A percentile compares a stretch with the other conserved stretches of the same genome.
phyloP scores from a whole-genome alignment of 2,888 invertebrate species.

The Ectemnius lituratus region DNA sequence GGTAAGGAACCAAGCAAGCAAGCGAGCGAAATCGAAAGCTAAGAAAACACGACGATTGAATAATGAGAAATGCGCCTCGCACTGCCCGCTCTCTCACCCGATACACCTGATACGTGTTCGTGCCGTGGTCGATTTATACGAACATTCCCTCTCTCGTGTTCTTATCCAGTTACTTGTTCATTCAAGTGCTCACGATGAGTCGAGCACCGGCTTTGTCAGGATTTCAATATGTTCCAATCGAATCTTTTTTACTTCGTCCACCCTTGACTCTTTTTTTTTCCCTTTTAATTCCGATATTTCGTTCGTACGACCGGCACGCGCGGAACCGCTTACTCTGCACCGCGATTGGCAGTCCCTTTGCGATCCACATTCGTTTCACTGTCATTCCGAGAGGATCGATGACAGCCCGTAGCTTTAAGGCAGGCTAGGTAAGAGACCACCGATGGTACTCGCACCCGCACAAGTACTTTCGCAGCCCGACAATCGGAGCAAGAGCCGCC shows the following conservation, averaged over 20 bases:
- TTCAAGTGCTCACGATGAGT: background rate
- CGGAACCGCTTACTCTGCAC: slow-evolving; percentile 53
- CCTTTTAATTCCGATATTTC: background rate
- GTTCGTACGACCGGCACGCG: slow-evolving; percentile 51
- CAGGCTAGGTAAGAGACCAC: slow-evolving; percentile 18
- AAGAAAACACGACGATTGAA: slow-evolving; percentile 35
- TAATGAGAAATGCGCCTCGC: slow-evolving; percentile 61
- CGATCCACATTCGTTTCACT: slow-evolving; percentile 2
- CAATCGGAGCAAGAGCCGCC: slow-evolving; percentile 4
- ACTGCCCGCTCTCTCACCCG: slow-evolving; percentile 75
- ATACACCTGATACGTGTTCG: slow-evolving; percentile 56
- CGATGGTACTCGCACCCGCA: slow-evolving; percentile 16
- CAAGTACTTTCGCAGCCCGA: slow-evolving; percentile 51
- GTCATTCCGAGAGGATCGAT: slow-evolving; percentile 10
- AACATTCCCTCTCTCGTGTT: background rate
- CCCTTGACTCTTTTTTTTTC: background rate
- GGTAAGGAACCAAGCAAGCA: slow-evolving; percentile 67
- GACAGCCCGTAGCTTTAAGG: slow-evolving; percentile 28
- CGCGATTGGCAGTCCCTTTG: slow-evolving; percentile 7
- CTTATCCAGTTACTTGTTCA: background rate
- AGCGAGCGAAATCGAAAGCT: slow-evolving; percentile 16
- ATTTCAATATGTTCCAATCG: too few species aligned
- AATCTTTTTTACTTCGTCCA: background rate
- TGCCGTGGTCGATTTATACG: slow-evolving; percentile 41
- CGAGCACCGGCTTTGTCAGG: background rate